Evolutionary conservation across 2,888 invertebrate genomes (phyloP), one percentile per base, ranked within the genome.

Genomic region (Catotricha subobsoleta): DNA sequence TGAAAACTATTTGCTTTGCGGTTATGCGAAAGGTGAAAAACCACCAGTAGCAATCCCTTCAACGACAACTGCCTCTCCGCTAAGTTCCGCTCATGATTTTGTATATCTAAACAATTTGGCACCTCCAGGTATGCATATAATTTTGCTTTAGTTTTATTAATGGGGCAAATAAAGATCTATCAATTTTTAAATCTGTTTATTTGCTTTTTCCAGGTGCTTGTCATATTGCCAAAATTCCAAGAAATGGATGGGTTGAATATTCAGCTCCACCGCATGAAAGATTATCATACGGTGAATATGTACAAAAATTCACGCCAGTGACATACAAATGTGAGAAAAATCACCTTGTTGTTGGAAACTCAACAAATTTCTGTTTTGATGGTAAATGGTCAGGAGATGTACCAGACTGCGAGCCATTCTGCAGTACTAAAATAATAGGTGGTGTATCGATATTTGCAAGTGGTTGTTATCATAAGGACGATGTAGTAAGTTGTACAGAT

Each of bases 1-100:
- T 47, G 56, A 56, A 44, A 38, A 42, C 12, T 21, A 27, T 15
- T 3, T 47, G 5, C 3, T 13, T 1, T 45, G 44, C 18, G 23
- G 30, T 15, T 30, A 41, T 19, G 33, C 36, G 16, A 20, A 10
- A 13, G 31, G 25, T 15, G 36, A 16, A 23, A 13, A 16, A 15
- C 36, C 36, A 25, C 13, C 12, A 10, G 8, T 10, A 9, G 21
- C 23, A 6, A 36, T 23, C 13, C 21, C 36, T 9, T 23, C 36
- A 25, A 25, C 21, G 10, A 36, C 23, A 13, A 23, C 36, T 3
- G 9, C 8, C n/a, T n/a, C n/a, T n/a, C n/a, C n/a, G n/a, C n/a
- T n/a, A 10, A 3, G 23, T 3, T 23, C 36, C 5, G 16, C 16
- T 25, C 16, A 6, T 10, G 36, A 36, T 36, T 36, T 15, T 36